These are phyloP conservation scores for Choristoneura fumiferana DNA, from an alignment of 1,140 invertebrate genomes.

Conservation along the genomic window DNA sequence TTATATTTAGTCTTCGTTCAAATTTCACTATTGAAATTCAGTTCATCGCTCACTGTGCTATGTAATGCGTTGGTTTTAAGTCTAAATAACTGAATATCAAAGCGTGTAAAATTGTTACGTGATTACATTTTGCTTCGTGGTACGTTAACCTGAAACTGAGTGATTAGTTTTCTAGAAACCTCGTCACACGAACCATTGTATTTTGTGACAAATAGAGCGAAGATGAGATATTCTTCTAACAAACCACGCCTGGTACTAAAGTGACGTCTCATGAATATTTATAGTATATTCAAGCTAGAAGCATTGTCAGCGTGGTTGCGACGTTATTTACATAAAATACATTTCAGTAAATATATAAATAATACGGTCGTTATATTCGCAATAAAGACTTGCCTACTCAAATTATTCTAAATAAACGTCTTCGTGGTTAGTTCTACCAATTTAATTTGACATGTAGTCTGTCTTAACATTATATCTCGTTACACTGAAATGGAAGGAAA, in stretches of 20 bases:
- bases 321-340: constrained; percentile 7
- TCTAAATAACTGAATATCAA: constrained; percentile 7
- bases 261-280: constrained; percentile 14
- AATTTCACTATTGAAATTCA: no score
- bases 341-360: not conserved
- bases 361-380: no score
- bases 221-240: constrained; percentile 16
- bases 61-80: not conserved
- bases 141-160: not conserved
- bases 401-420: no score
- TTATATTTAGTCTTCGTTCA: not conserved
- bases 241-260: constrained; percentile 9
- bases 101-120: not conserved
- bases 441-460: no score
- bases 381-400: no score
- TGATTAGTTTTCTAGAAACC: not conserved
- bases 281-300: constrained; percentile 1
- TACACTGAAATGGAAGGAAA: no score
- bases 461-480: no score
- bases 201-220: constrained; percentile 7
- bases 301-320: constrained; percentile 9
- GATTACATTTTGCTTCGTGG: not conserved
- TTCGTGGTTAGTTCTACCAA: no score
- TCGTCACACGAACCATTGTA: constrained; percentile 1
- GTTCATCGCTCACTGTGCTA: no score